These are phyloP conservation scores for Troides helena DNA, from an alignment of 2,888 invertebrate genomes.

Conservation along the genomic window DNA sequence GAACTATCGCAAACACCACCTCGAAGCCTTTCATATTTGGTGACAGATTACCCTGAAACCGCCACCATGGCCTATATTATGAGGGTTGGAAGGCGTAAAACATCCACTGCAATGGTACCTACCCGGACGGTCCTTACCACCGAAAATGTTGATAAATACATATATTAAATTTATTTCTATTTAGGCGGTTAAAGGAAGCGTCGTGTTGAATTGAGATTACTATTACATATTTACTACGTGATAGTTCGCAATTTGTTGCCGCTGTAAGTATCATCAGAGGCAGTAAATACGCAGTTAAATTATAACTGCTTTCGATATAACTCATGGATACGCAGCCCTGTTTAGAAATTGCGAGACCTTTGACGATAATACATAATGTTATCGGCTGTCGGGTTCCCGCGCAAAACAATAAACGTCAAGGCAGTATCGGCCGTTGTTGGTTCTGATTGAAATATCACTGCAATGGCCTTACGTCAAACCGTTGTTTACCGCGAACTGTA, in stretches of 20 bases:
- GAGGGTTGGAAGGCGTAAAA: too few species aligned
- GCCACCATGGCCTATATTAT: too few species aligned
- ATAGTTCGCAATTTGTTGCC: neutral
- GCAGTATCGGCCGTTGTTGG: conserved; percentile 34
- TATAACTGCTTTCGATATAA: neutral
- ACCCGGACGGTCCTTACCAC: too few species aligned
- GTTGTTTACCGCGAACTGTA: conserved; percentile 19
- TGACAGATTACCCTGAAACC: too few species aligned
- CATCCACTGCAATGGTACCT: too few species aligned
- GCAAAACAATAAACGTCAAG: conserved; percentile 41
- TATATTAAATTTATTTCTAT: too few species aligned
- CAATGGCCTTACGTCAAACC: conserved; percentile 38
- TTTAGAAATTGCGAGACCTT: conserved; percentile 28
- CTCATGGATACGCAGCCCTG: conserved; percentile 20
- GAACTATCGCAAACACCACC: too few species aligned
- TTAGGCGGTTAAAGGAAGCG: neutral
- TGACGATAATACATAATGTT: conserved; percentile 23
- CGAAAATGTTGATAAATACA: too few species aligned
- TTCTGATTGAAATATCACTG: conserved; percentile 22
- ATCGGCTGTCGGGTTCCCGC: conserved; percentile 24
- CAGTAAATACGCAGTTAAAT: neutral
- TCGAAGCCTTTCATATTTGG: too few species aligned
- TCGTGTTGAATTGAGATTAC: neutral
- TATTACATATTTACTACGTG: neutral
- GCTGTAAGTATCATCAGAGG: too few species aligned